Conservation (phyloP, 2,113 vertebrate genomes). For the Caranx melampygus region DNA sequence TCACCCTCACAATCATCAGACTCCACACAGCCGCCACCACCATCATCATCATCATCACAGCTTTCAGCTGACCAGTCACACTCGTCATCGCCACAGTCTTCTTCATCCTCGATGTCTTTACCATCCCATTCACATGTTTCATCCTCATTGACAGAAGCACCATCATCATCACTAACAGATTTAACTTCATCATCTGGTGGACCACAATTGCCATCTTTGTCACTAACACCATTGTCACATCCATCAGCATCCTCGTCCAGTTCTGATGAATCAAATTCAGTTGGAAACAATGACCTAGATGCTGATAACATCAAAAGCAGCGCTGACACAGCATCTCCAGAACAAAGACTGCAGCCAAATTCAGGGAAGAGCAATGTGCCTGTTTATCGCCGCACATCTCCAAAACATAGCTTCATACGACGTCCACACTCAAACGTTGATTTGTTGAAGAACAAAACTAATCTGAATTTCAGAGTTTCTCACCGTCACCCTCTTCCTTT, state of each 20-base stretch:
- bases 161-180: neutral
- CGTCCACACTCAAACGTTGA: slow-evolving; percentile 10
- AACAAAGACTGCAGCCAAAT: neutral
- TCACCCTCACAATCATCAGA: neutral
- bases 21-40: neutral
- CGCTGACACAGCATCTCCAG: neutral
- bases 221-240: neutral
- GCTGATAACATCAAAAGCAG: neutral
- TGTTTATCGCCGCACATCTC: neutral
- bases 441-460: slow-evolving; percentile 52
- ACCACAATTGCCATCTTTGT: neutral
- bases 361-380: neutral
- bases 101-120: neutral
- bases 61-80: no score
- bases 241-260: slow-evolving; percentile 12
- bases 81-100: neutral
- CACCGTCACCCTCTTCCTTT: neutral
- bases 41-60: neutral
- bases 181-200: neutral
- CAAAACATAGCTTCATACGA: slow-evolving; percentile 6
- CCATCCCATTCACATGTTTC: neutral
- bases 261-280: slow-evolving; percentile 18
- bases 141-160: neutral
- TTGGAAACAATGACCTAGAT: neutral
- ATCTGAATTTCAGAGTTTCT: neutral